Percentiles rank a stretch among this genome's conserved stretches.
phyloP scores from a whole-genome alignment of 1,140 invertebrate species.

The Drosophila erecta region DNA sequence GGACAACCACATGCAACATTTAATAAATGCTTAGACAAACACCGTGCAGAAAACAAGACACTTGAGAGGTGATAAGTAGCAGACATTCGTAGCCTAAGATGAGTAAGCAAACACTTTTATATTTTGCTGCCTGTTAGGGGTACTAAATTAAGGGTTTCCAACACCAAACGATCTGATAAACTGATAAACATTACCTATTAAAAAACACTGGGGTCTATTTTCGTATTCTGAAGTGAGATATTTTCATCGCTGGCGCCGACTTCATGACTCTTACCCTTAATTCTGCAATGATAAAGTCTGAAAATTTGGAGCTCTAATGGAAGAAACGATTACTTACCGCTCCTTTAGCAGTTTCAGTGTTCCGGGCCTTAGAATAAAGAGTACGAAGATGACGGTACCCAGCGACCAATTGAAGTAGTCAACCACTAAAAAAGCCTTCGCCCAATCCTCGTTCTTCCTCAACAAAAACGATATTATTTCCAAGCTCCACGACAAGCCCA shows the following conservation, averaged over 20 bases:
- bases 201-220: constrained; percentile 22
- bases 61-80: too few relatives aligned
- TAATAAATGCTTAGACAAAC: too few relatives aligned
- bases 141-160: not conserved
- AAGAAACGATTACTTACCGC: constrained; percentile 41
- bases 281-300: constrained; percentile 10
- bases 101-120: too few relatives aligned
- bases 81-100: too few relatives aligned
- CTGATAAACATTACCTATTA: constrained; percentile 41
- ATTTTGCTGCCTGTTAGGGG: not conserved
- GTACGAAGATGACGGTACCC: constrained; percentile 87
- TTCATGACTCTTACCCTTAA: constrained; percentile 20
- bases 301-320: not conserved
- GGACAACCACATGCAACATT: too few relatives aligned
- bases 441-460: not conserved
- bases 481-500: constrained; percentile 90
- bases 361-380: constrained; percentile 85
- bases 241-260: constrained; percentile 42
- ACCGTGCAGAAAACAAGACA: too few relatives aligned
- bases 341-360: constrained; percentile 51
- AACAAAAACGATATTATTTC: constrained; percentile 86
- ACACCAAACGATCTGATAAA: constrained; percentile 8
- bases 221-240: constrained; percentile 49
- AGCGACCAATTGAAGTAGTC: constrained; percentile 85
- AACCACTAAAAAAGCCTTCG: constrained; percentile 85